Evolutionary conservation across 2,113 vertebrate species (phyloP).

Genomic region (Reinhardtius hippoglossoides): DNA sequence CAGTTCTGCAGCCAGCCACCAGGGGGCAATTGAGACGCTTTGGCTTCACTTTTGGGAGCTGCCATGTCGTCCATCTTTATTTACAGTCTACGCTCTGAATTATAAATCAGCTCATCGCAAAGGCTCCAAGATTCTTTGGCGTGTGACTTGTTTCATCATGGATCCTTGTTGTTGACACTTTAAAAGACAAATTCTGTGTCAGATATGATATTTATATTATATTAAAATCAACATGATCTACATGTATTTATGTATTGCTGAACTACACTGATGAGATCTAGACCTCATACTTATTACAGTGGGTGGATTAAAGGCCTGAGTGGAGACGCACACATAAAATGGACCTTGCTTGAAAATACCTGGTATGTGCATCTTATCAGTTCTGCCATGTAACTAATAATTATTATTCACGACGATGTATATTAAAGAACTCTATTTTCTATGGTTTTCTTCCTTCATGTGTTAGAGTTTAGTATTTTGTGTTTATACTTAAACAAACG

Average conservation of each 20-base stretch:
- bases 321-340: constrained; percentile 38
- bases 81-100: too few species aligned
- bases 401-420: constrained; percentile 34
- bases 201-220: constrained; percentile 17
- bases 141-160: too few species aligned
- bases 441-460: constrained; percentile 44
- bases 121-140: too few species aligned
- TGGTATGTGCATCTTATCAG: constrained; percentile 44
- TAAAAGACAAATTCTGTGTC: too few species aligned
- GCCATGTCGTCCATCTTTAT: too few species aligned
- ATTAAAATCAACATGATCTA: background rate
- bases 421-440: constrained; percentile 72
- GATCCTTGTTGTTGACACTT: too few species aligned
- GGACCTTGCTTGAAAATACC: constrained; percentile 25
- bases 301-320: background rate
- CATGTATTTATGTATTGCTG: constrained; percentile 38
- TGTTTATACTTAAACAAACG: constrained; percentile 33
- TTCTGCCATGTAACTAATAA: constrained; percentile 32
- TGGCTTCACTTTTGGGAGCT: too few species aligned
- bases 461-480: constrained; percentile 13
- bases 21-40: too few species aligned
- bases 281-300: background rate
- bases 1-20: too few species aligned
- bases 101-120: too few species aligned
- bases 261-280: background rate